Conservation (phyloP, 2,888 invertebrate genomes). For the Steinernema scapterisci region DNA sequence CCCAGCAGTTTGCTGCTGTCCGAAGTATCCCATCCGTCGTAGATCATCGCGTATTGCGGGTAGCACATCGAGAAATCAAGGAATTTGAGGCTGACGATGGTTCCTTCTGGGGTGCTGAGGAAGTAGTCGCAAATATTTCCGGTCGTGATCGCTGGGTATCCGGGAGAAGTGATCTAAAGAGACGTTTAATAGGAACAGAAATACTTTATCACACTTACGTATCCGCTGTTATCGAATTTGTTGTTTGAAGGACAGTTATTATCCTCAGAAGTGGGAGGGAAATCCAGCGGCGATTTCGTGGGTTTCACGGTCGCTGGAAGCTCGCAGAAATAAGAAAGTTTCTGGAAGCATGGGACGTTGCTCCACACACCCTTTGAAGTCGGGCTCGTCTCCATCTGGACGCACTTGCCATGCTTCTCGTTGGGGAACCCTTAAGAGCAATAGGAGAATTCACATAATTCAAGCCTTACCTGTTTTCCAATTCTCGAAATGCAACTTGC, state of each 20-base stretch:
- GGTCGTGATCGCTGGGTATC: slow-evolving; percentile 18
- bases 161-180: slow-evolving; percentile 7
- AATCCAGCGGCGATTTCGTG: slow-evolving; percentile 11
- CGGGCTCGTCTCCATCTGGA: slow-evolving; percentile 7
- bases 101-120: not conserved
- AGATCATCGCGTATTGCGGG: slow-evolving; percentile 1
- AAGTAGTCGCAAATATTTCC: slow-evolving; percentile 13
- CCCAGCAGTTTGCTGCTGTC: not conserved
- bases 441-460: not conserved
- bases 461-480: not conserved
- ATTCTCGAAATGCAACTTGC: not conserved
- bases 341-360: not conserved
- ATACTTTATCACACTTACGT: not conserved
- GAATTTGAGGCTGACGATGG: not conserved
- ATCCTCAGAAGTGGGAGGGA: slow-evolving; percentile 16
- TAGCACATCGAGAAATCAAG: slow-evolving; percentile 25
- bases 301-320: slow-evolving; percentile 15
- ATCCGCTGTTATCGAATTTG: not conserved
- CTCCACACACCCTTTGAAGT: slow-evolving; percentile 8
- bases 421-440: not conserved
- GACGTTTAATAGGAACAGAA: too few species aligned
- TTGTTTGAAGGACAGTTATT: slow-evolving; percentile 14
- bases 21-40: not conserved
- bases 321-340: slow-evolving; percentile 6
- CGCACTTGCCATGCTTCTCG: not conserved